A percentile compares a stretch with the other conserved stretches of the same genome.
phyloP scores from a whole-genome alignment of 2,888 invertebrate genomes.

The Myopa tessellatipennis region DNA sequence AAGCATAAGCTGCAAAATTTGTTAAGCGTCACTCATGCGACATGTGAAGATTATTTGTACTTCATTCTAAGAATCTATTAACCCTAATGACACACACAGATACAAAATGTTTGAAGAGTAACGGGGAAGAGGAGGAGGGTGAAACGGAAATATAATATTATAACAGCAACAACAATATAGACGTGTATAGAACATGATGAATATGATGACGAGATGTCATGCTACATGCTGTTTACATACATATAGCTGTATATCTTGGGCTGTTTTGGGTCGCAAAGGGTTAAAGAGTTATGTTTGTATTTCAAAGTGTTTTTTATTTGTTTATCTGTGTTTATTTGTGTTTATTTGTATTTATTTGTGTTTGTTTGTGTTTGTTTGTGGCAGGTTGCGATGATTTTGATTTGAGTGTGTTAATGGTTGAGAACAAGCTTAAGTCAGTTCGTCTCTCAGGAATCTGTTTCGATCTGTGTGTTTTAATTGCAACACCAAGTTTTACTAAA shows the following conservation, averaged over 20 bases:
- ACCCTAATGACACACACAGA: slow-evolving; percentile 41
- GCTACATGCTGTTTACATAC: neutral
- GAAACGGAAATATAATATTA: neutral
- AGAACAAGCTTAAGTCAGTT: neutral
- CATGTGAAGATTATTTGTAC: slow-evolving; percentile 28
- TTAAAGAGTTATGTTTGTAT: neutral
- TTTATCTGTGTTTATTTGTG: neutral
- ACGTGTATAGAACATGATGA: too few species aligned
- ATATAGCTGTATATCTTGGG: neutral
- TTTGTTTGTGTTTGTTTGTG: neutral
- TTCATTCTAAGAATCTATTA: slow-evolving; percentile 44
- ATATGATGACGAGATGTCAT: neutral
- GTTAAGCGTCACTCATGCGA: slow-evolving; percentile 30
- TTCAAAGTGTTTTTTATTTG: neutral
- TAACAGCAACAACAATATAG: neutral
- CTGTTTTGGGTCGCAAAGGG: neutral
- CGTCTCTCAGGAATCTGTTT: too few species aligned
- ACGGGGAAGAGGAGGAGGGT: neutral
- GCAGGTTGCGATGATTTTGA: neutral
- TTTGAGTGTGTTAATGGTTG: neutral
- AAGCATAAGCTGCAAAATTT: slow-evolving; percentile 18
- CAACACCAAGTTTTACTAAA: too few species aligned
- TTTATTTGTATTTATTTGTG: neutral
- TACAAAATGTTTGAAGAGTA: neutral
- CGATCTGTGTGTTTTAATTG: too few species aligned